Conservation (phyloP, 2,888 invertebrate genomes). For the Tillus elongatus region DNA sequence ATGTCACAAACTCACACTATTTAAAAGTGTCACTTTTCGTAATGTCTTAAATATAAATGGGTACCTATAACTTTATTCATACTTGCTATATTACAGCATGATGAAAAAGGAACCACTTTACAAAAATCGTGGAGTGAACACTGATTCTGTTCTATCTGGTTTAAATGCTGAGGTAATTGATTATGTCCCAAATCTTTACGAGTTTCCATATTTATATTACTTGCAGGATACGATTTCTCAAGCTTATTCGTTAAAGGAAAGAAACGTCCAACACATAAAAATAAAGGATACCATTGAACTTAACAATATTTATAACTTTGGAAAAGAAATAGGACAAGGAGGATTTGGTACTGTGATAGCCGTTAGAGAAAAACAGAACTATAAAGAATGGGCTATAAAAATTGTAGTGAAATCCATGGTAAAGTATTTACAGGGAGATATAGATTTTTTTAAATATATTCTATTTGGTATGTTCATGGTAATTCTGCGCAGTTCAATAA, state of each 20-base stretch:
- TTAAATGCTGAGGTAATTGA: no score
- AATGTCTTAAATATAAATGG: no score
- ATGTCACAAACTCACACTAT: no score
- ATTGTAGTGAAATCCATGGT: conserved; percentile 38
- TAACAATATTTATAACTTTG: conserved; percentile 34
- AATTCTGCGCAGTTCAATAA: conserved; percentile 9
- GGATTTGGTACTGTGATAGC: conserved; percentile 39
- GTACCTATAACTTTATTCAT: no score
- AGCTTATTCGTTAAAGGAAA: conserved; percentile 17
- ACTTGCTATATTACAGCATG: no score
- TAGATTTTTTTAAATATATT: background rate
- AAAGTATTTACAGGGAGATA: conserved; percentile 17
- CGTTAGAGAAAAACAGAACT: conserved; percentile 35
- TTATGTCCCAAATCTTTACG: no score
- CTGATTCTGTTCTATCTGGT: no score
- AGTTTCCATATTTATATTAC: no score
- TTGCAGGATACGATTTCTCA: background rate
- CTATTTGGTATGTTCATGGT: conserved; percentile 3
- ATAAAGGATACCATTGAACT: conserved; percentile 34
- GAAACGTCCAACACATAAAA: conserved; percentile 35
- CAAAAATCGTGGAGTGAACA: no score
- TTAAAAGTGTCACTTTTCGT: no score
- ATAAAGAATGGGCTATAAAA: conserved; percentile 40
- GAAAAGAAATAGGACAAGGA: conserved; percentile 39
- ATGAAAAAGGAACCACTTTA: no score